phyloP scores from a whole-genome alignment of 2,797 vertebrate species.

The Characodon lateralis region DNA sequence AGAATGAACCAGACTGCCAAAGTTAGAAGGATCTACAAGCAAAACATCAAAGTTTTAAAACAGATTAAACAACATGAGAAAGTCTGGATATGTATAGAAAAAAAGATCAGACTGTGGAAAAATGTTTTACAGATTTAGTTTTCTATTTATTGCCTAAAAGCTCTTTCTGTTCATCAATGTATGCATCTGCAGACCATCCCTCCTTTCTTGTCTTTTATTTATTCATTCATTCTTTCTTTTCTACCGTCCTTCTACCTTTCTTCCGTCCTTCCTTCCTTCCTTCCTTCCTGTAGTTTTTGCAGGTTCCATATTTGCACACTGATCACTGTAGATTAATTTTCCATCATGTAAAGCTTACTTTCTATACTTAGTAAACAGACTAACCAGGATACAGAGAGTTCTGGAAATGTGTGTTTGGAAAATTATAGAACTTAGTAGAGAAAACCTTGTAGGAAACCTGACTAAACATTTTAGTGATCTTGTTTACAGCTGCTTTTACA shows the following conservation, averaged over 20 bases:
- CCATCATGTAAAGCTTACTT: conserved; percentile 42
- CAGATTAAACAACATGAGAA: background rate
- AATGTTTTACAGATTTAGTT: background rate
- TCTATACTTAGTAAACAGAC: conserved; percentile 16
- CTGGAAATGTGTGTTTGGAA: background rate
- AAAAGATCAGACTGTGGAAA: background rate
- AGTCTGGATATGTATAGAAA: background rate
- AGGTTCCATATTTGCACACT: background rate
- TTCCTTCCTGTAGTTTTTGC: background rate
- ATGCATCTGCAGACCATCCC: background rate
- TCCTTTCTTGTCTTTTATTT: background rate
- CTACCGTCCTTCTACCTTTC: background rate
- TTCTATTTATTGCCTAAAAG: background rate
- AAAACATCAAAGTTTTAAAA: background rate
- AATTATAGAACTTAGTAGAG: background rate
- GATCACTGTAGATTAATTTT: background rate
- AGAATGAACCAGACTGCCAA: background rate
- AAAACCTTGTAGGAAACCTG: background rate
- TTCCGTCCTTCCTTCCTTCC: background rate
- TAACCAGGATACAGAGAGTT: background rate
- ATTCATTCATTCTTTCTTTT: background rate
- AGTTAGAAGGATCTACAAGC: background rate
- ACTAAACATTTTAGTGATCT: conserved; percentile 19
- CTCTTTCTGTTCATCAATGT: background rate
- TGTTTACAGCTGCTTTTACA: background rate